A percentile compares a stretch with the other conserved stretches of the same genome.
Evolutionary conservation across 2,888 invertebrate genomes (phyloP).

Genomic region (Volucella bombylans): DNA sequence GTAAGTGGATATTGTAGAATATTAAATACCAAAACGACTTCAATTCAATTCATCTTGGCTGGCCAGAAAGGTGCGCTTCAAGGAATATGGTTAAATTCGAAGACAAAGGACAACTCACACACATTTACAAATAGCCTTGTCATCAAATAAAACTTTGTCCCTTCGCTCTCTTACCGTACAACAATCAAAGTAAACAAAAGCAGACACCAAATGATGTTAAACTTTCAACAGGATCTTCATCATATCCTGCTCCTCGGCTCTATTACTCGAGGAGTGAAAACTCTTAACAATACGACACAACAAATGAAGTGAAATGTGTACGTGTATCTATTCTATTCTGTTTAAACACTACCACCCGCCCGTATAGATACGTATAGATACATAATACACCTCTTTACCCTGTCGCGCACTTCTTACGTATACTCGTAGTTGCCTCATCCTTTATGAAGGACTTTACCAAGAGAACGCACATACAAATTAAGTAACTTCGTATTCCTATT

Average conservation of each 20-base stretch:
- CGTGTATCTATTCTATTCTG: conserved; percentile 23
- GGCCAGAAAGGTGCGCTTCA: conserved; percentile 1
- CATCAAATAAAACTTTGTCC: background rate
- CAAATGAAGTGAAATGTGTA: conserved; percentile 47
- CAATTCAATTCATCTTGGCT: conserved; percentile 26
- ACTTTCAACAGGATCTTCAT: conserved; percentile 33
- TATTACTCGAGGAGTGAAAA: background rate
- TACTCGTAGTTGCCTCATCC: conserved; percentile 22
- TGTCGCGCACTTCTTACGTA: background rate
- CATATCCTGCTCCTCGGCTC: conserved; percentile 4
- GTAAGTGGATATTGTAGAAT: too few species aligned
- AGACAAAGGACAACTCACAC: conserved; percentile 1
- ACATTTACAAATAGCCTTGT: conserved; percentile 7
- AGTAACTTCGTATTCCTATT: conserved; percentile 43
- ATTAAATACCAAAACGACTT: conserved; percentile 15
- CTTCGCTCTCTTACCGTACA: background rate
- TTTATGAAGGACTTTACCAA: too few species aligned
- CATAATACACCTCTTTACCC: background rate
- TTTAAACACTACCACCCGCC: conserved; percentile 22
- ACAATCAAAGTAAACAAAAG: conserved; percentile 3
- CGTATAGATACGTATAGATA: conserved; percentile 21
- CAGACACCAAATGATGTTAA: conserved; percentile 15
- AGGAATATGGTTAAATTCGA: conserved; percentile 55
- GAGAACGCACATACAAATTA: conserved; percentile 22
- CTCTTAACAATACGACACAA: conserved; percentile 10